Evolutionary conservation across 2,888 invertebrate species (phyloP).

Genomic region (Drosophila pseudotakahashii): DNA sequence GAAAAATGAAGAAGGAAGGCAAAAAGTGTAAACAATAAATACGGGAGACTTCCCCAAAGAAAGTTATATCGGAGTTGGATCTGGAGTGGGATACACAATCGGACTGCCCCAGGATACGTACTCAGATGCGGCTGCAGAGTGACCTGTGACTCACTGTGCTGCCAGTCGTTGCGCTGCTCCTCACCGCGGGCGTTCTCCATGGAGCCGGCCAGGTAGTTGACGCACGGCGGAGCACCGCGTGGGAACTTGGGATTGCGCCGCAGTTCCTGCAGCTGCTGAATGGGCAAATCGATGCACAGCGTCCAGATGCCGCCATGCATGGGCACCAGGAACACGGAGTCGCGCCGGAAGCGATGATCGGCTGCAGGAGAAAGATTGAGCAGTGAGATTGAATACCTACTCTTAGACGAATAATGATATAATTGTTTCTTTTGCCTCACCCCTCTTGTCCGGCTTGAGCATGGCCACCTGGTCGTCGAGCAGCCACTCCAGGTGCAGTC

Average conservation of each 20-base stretch:
- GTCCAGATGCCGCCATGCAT: conserved; percentile 97
- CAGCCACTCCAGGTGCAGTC: conserved; percentile 88
- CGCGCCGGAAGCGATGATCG: conserved; percentile 84
- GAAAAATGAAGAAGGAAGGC: conserved; percentile 33
- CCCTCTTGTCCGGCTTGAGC: conserved; percentile 85
- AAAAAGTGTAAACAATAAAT: conserved; percentile 45
- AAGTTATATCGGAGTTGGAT: conserved; percentile 15
- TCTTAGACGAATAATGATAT: no score
- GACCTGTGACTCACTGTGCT: conserved; percentile 88
- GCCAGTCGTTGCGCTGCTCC: conserved; percentile 92
- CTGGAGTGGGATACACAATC: conserved; percentile 12
- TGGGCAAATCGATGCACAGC: conserved; percentile 92
- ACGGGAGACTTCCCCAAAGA: conserved; percentile 42
- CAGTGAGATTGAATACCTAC: no score
- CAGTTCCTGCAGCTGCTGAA: conserved; percentile 88
- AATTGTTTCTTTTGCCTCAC: conserved; percentile 53
- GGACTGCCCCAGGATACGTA: conserved; percentile 80
- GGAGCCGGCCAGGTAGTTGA: conserved; percentile 91
- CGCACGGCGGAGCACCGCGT: conserved; percentile 87
- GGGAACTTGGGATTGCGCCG: conserved; percentile 82
- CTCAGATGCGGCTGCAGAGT: conserved; percentile 84
- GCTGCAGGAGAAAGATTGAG: conserved; percentile 52
- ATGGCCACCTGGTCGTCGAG: conserved; percentile 91
- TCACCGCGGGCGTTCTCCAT: conserved; percentile 88
- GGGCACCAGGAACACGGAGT: conserved; percentile 90